Conservation (phyloP, 2,797 vertebrate species). For the Orestias chungarensis region DNA sequence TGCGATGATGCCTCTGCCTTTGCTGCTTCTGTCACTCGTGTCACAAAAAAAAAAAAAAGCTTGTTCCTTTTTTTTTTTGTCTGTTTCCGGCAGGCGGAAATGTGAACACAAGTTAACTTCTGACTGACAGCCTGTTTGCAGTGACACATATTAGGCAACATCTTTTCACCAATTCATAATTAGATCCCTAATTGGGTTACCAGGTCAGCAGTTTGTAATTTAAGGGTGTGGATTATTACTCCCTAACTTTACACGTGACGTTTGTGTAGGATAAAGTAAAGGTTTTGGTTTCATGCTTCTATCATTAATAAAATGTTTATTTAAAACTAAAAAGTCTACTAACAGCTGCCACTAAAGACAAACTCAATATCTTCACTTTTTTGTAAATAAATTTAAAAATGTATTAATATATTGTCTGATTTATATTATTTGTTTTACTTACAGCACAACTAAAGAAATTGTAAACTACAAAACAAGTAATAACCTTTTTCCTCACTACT, state of each 20-base stretch:
- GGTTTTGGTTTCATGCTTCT: neutral
- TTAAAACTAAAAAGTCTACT: neutral
- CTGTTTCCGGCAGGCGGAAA: conserved; percentile 78
- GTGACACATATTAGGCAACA: conserved; percentile 19
- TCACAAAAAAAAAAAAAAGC: conserved; percentile 39
- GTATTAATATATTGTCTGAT: neutral
- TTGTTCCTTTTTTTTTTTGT: conserved; percentile 78
- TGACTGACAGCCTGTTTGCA: conserved; percentile 54
- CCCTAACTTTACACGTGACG: neutral
- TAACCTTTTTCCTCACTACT: no score
- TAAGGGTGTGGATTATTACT: conserved; percentile 1
- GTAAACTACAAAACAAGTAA: no score
- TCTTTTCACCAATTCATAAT: conserved; percentile 4
- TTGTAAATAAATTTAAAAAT: neutral
- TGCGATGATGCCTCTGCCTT: conserved; percentile 30
- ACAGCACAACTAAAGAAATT: neutral
- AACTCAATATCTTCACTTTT: neutral
- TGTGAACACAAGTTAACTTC: conserved; percentile 50
- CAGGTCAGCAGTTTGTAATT: neutral
- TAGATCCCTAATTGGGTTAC: neutral
- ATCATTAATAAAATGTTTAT: neutral
- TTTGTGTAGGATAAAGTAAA: neutral
- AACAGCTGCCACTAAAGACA: neutral
- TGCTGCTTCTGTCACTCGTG: conserved; percentile 49
- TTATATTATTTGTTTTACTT: neutral